Evolutionary conservation across 2,797 vertebrate genomes (phyloP), one percentile per base, ranked within the genome.

Genomic region (Odontamblyopus lacepedii): DNA sequence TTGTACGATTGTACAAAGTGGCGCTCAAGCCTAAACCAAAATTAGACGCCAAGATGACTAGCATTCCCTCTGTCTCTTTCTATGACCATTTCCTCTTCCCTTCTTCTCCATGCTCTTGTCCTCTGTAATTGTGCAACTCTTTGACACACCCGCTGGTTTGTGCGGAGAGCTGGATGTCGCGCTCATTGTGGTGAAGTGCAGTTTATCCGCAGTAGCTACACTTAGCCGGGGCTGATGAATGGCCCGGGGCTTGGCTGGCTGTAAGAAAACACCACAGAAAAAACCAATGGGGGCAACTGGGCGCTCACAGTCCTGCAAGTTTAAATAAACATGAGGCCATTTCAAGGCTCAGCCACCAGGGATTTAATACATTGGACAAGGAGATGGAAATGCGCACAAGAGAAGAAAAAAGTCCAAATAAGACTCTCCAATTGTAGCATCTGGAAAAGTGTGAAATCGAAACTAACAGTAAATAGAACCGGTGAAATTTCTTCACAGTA

Each of bases 271-370:
- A 72, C 86, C 78, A 38, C 76, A 75, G 80, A 56, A 67, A 53
- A 67, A 67, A 67, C 11, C 2, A 63, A 82, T 85, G 3, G 55
- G 78, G 71, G 78, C 84, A 78, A 88, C 76, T 73, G 32, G 84
- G 79, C 83, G 70, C 82, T 18, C 82, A n/a, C 65, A n/a, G 77
- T 79, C 75, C 82, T 83, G 65, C 63, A 62, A 71, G 78, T 89
- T 93, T 91, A 93, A 91, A 93, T 93, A 90, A 94, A 89, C 87
- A 89, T 83, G 78, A 91, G 84, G 80, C 86, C 76, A 59, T 90
- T 89, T 82, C 83, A 65, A 74, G 77, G 67, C 78, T 27, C 30
- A 61, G 63, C 71, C 80, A 80, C 73, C 53, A 12, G 85, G 81
- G 84, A 83, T 66, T 86, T 84, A 77, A 79, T 72, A 76, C 79